These are phyloP conservation scores for Brotula barbata DNA, from an alignment of 2,797 vertebrate genomes.

Conservation along the genomic window DNA sequence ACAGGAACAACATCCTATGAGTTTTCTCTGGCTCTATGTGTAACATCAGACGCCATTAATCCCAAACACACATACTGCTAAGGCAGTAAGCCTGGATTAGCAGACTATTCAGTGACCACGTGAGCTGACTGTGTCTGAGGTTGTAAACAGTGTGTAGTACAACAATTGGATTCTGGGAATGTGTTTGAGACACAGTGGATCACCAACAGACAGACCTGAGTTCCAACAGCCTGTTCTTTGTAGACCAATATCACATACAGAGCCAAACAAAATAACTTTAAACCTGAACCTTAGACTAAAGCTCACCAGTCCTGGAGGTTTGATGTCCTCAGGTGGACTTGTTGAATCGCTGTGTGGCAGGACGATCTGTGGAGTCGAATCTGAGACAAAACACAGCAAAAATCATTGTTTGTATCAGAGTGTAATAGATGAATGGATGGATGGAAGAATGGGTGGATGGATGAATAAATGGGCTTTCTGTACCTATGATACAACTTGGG, in stretches of 20 bases:
- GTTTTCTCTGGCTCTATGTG: neutral
- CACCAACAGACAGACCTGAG: no score
- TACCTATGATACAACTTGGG: constrained; percentile 77
- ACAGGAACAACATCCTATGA: constrained; percentile 36
- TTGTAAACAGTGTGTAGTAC: constrained; percentile 1
- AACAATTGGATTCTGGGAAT: constrained; percentile 45
- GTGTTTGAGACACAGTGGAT: no score
- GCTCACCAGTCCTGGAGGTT: constrained; percentile 34
- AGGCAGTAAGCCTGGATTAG: constrained; percentile 62
- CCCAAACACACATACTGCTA: constrained; percentile 19
- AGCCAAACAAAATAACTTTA: no score
- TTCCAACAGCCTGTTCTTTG: no score
- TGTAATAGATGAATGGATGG: no score
- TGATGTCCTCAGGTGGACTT: neutral
- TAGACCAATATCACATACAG: no score
- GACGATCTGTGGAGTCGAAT: neutral
- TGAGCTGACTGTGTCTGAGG: constrained; percentile 16
- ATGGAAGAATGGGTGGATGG: no score
- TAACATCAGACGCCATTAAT: constrained; percentile 43
- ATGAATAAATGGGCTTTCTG: no score
- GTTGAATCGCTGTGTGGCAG: neutral
- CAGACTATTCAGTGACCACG: constrained; percentile 37
- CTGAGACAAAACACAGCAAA: constrained; percentile 10
- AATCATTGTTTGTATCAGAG: no score
- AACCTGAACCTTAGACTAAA: no score